These are phyloP conservation scores for Myotis yumanensis DNA, from an alignment of 2,113 vertebrate species.

Conservation along the genomic window DNA sequence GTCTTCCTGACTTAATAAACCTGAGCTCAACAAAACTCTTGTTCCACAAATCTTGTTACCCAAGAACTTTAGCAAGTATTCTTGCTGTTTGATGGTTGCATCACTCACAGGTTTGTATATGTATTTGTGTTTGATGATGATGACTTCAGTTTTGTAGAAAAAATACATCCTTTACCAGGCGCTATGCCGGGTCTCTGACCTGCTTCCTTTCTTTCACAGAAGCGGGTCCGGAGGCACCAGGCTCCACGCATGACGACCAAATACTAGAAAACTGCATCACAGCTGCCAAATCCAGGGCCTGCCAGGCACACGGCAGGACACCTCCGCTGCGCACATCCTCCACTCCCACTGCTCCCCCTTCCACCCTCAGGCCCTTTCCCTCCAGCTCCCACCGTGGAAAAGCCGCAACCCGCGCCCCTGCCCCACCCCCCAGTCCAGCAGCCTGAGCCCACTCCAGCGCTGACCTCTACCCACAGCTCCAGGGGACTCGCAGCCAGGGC, in stretches of 20 bases:
- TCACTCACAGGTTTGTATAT: background rate
- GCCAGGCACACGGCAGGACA: slow-evolving; percentile 24
- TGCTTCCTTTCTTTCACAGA: background rate
- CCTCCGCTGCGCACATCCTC: background rate
- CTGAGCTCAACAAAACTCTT: background rate
- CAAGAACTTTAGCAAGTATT: background rate
- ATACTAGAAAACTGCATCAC: slow-evolving; percentile 91
- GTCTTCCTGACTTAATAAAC: background rate
- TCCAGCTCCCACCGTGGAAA: background rate
- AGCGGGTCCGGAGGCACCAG: background rate
- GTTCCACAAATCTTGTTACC: background rate
- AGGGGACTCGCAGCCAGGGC: slow-evolving; percentile 62
- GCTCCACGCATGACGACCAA: slow-evolving; percentile 47
- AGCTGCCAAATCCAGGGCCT: slow-evolving; percentile 79
- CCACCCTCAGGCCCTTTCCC: background rate
- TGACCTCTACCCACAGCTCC: slow-evolving; percentile 55
- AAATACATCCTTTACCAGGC: no score
- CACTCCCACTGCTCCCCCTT: background rate
- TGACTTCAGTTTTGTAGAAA: background rate
- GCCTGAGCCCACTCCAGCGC: background rate
- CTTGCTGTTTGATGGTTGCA: background rate
- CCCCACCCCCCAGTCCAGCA: slow-evolving; percentile 57
- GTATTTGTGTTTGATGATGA: background rate
- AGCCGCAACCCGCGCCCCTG: background rate
- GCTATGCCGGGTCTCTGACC: background rate